A percentile compares a stretch with the other conserved stretches of the same genome.
These are phyloP conservation scores for Toxonevra muliebris DNA, from an alignment of 2,888 invertebrate species.

Conservation along the genomic window DNA sequence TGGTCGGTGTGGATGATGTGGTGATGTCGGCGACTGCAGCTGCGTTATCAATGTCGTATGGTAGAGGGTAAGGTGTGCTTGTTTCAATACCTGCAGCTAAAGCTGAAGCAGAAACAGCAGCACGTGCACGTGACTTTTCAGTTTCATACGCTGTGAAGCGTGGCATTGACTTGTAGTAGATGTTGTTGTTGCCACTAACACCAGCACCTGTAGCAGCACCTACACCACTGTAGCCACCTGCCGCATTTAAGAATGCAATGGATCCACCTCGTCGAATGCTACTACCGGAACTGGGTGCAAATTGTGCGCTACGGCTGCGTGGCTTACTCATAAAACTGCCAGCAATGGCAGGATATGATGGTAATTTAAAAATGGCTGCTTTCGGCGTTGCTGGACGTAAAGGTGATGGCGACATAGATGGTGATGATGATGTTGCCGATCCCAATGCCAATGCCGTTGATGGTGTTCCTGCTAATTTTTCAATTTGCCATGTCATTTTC, in stretches of 20 bases:
- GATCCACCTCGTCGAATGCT: neutral
- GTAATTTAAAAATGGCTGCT: slow-evolving; percentile 51
- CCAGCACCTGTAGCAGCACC: slow-evolving; percentile 34
- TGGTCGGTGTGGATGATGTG: slow-evolving; percentile 14
- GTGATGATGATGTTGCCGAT: slow-evolving; percentile 14
- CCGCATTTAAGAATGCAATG: neutral
- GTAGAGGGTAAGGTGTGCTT: slow-evolving; percentile 27
- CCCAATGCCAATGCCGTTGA: slow-evolving; percentile 25
- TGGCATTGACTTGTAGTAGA: slow-evolving; percentile 24
- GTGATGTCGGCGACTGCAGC: neutral
- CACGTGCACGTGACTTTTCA: neutral
- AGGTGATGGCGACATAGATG: neutral
- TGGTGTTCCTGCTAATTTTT: slow-evolving; percentile 34
- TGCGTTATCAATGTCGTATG: slow-evolving; percentile 1
- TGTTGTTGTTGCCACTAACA: slow-evolving; percentile 22
- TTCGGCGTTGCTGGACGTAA: slow-evolving; percentile 43
- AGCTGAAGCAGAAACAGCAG: no score
- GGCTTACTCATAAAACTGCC: slow-evolving; percentile 53
- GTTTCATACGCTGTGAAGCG: slow-evolving; percentile 23
- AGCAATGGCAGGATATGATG: slow-evolving; percentile 53
- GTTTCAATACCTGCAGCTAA: neutral
- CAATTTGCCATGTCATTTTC: slow-evolving; percentile 41
- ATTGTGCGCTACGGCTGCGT: slow-evolving; percentile 56
- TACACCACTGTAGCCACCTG: slow-evolving; percentile 31
- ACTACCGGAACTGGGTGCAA: slow-evolving; percentile 54